Percentiles rank a stretch among this genome's conserved stretches.
These are phyloP conservation scores for Drosophila lacertosa DNA, from an alignment of 1,140 invertebrate species.

Conservation along the genomic window DNA sequence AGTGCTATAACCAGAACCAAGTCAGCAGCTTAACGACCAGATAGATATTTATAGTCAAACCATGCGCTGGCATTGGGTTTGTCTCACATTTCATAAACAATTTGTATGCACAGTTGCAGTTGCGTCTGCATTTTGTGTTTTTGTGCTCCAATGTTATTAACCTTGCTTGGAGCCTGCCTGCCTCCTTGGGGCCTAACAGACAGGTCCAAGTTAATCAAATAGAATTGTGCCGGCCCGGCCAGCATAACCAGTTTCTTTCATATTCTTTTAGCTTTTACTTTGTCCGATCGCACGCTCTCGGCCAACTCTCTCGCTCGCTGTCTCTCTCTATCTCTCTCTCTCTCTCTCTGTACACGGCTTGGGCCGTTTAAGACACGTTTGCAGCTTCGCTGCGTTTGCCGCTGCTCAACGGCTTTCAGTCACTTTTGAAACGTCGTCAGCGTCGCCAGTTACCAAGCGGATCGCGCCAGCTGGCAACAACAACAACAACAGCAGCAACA, in stretches of 20 bases:
- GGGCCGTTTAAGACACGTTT: constrained; percentile 67
- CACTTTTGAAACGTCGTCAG: constrained; percentile 62
- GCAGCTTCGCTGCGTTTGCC: constrained; percentile 58
- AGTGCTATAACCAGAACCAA: neutral
- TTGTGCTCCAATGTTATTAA: constrained; percentile 51
- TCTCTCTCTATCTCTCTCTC: constrained; percentile 4
- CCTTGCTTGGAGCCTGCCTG: constrained; percentile 48
- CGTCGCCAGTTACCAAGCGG: constrained; percentile 52
- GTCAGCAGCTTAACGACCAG: neutral
- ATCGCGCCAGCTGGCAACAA: constrained; percentile 49
- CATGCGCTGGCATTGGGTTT: constrained; percentile 18
- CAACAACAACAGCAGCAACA: constrained; percentile 14
- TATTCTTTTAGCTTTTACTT: constrained; percentile 63
- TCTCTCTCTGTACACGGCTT: constrained; percentile 26
- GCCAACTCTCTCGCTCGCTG: constrained; percentile 6
- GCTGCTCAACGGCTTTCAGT: constrained; percentile 53
- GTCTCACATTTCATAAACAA: constrained; percentile 45
- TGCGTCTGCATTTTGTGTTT: constrained; percentile 37
- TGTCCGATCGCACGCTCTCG: constrained; percentile 17
- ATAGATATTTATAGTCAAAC: constrained; percentile 6
- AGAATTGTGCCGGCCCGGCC: constrained; percentile 49
- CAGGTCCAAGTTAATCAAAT: constrained; percentile 37
- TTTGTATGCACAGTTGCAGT: constrained; percentile 55
- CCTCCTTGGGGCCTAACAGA: constrained; percentile 41
- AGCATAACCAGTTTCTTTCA: constrained; percentile 65